Evolutionary conservation across 2,888 invertebrate genomes (phyloP), one percentile per base, ranked within the genome.

Genomic region (Venusia cambrica): DNA sequence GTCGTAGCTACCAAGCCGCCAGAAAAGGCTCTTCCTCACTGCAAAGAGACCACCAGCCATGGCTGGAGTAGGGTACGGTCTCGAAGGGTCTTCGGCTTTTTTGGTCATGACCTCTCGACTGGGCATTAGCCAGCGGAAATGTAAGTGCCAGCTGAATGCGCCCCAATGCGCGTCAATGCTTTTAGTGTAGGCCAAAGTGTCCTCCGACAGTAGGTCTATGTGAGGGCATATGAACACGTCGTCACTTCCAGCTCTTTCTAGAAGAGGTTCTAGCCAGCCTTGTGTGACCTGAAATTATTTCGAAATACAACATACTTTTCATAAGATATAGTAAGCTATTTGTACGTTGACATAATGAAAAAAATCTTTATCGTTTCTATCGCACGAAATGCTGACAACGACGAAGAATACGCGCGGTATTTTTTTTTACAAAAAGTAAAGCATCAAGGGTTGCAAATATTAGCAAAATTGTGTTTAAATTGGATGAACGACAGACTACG

Each of bases 91-190:
- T 21, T 89, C 75, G 6, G 89, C 84, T 48, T 92, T 83, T 38
- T 90, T 88, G 44, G 88, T 80, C 57, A 93, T 75, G 40, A 93
- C 90, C 34, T 89, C 85, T 15, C 89, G 89, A 12, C 93, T 92
- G 0, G 95, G 89, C 35, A 94, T 92, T 49, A 94, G 92, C 95
- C 94, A 95, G 10, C 95, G 88, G 61, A 94, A 99, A 68, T 98
- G 98, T 6, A 99, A 87, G 52, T 97, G 94, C 98, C 99, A 99
- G 73, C 98, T 99, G 73, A 99, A 98, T 0, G 97, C 98, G 2
- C 99, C 99, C 94, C 97, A 97, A 61, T 98, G 98, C 25, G 98
- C 91, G 71, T 99, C 98, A 50, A 97, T 96, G 40, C 96, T 96
- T 59, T 97, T 95, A 1, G 94, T 94, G 69, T 99, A 99, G 15